Evolutionary conservation across 2,797 vertebrate genomes (phyloP).

Genomic region (Microctenopoma steveboyesi): DNA sequence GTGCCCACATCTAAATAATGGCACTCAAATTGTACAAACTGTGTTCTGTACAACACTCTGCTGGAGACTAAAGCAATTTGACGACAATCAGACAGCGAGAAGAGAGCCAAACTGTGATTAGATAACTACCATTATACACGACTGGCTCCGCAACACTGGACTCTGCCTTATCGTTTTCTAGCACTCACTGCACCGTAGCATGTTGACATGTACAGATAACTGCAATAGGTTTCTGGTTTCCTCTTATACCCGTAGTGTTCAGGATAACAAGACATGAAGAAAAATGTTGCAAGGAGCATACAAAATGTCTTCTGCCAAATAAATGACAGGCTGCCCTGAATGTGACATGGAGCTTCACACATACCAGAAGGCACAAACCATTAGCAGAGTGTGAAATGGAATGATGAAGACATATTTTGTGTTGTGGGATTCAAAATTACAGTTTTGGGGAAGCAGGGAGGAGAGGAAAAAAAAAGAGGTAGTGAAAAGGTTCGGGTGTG

Average conservation of each 20-base stretch:
- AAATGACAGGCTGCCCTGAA: conserved; percentile 59
- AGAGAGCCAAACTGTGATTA: conserved; percentile 49
- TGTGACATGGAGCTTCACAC: conserved; percentile 50
- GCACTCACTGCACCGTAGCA: conserved; percentile 7
- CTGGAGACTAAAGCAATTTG: conserved; percentile 56
- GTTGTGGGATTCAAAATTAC: conserved; percentile 54
- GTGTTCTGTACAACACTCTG: conserved; percentile 47
- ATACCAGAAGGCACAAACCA: conserved; percentile 51
- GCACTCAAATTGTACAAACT: conserved; percentile 59
- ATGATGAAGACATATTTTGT: conserved; percentile 64
- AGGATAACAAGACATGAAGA: conserved; percentile 33
- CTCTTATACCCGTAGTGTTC: conserved; percentile 19
- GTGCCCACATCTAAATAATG: conserved; percentile 52
- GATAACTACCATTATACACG: conserved; percentile 43
- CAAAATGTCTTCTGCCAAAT: conserved; percentile 53
- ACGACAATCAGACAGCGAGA: conserved; percentile 52
- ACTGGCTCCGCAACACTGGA: conserved; percentile 26
- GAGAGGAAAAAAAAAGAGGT: conserved; percentile 9
- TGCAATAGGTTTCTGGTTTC: conserved; percentile 8
- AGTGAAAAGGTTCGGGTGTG: conserved; percentile 49
- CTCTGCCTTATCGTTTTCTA: conserved; percentile 24
- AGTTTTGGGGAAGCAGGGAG: conserved; percentile 27
- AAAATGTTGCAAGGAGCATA: conserved; percentile 37
- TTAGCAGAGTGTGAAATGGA: conserved; percentile 55
- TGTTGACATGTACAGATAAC: conserved; percentile 22